Base-by-base conservation (phyloP, 2,888 invertebrate genomes). In the Alentia gelatinosa region DNA sequence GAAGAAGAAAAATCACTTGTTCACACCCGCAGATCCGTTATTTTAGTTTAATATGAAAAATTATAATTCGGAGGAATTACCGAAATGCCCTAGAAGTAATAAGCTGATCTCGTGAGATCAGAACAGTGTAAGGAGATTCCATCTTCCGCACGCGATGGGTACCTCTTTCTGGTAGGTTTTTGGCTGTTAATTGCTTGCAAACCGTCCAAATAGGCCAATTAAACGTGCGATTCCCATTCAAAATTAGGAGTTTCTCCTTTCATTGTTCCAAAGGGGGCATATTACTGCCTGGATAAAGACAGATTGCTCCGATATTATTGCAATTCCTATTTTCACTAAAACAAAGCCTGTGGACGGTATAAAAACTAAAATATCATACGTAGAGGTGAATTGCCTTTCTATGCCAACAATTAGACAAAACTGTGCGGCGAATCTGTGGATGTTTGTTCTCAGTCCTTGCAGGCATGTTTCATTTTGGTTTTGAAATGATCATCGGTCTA, bases 391-490 rank as follows among this genome's bases (percentile, higher is more conserved):
- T n/a, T n/a, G 9, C 3, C 19, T 4, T 56, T 5, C 19, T 19
- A n/a, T 35, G 37, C 9, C 35, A 37, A 12, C n/a, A 26, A 79
- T 79, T n/a, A 39, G 23, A 39, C 79, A 39, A 56, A n/a, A 79
- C n/a, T 37, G 26, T 26, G 23, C 47, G 86, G 86, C 47, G 86
- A 35, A 86, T 47, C 86, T 47, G 42, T 42, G 42, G 86, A 47
- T 50, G 86, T 86, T 33, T 12, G 7, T 86, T 42, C 30, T 86
- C 86, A 42, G 86, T 86, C 86, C 86, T 47, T 86, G 86, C 86
- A 86, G 86, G 86, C 86, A 86, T 86, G 86, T 86, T 86, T 86
- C 86, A 86, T 86, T 86, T 86, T 26, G 50, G 30, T 42, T 86
- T 86, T 86, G 86, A 47, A 42, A 86, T 86, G 86, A 47, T 86